These are phyloP conservation scores for Catamblyrhynchus diadema DNA, from an alignment of 2,797 vertebrate genomes.

Conservation along the genomic window DNA sequence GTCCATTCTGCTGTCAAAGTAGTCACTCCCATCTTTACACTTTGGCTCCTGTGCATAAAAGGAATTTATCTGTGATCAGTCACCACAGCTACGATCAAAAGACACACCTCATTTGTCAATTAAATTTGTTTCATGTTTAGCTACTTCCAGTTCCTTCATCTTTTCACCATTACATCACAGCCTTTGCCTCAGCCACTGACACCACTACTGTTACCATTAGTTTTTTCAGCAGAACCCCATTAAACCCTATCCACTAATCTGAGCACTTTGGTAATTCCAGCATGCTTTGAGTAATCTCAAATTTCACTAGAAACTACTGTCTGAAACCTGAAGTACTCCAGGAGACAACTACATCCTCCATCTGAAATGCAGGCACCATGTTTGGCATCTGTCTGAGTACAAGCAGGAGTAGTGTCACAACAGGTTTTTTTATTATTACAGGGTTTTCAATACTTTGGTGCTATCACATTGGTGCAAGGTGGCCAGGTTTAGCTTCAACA, in stretches of 20 bases:
- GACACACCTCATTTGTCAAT: background rate
- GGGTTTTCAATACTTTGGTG: background rate
- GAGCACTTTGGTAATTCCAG: background rate
- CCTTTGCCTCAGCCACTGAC: background rate
- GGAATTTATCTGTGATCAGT: background rate
- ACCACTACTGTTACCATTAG: background rate
- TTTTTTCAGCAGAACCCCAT: background rate
- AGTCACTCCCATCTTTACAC: conserved; percentile 86
- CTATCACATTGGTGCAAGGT: background rate
- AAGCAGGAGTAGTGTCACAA: background rate
- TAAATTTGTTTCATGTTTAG: background rate
- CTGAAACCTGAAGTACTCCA: background rate
- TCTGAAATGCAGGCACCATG: background rate
- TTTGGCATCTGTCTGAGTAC: background rate
- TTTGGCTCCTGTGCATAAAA: conserved; percentile 81
- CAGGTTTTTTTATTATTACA: background rate
- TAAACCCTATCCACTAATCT: background rate
- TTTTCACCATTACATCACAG: background rate
- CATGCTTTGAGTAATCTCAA: background rate
- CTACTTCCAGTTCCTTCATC: background rate
- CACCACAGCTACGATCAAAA: background rate
- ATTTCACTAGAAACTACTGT: background rate
- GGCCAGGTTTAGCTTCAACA: background rate
- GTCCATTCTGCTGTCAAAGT: conserved; percentile 88
- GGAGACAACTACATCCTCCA: background rate